Conservation (phyloP, 2,797 vertebrate genomes). For the Alosa sapidissima region DNA sequence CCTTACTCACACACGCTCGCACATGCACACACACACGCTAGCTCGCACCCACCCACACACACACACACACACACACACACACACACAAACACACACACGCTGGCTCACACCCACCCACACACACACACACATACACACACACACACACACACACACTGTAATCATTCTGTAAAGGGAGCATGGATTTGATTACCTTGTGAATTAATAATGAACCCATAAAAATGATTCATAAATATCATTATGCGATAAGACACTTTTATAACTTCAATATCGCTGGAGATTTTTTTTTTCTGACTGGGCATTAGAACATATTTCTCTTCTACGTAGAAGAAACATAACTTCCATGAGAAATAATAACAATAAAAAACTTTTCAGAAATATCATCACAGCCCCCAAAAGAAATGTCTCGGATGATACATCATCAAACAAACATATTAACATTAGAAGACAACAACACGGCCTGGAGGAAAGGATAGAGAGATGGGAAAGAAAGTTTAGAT, state of each 20-base stretch:
- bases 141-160: conserved; percentile 28
- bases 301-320: conserved; percentile 40
- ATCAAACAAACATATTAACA: neutral
- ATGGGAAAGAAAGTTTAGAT: too few species aligned
- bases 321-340: neutral
- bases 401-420: neutral
- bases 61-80: neutral
- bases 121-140: neutral
- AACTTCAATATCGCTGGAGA: conserved; percentile 41
- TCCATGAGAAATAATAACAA: neutral
- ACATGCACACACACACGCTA: neutral
- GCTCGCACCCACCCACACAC: conserved; percentile 25
- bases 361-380: neutral
- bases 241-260: conserved; percentile 50
- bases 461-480: too few species aligned
- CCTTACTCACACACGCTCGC: too few species aligned
- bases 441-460: neutral
- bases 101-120: neutral
- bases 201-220: conserved; percentile 55
- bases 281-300: conserved; percentile 28
- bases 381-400: neutral
- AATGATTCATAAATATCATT: conserved; percentile 54
- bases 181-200: conserved; percentile 58
- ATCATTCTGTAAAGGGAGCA: conserved; percentile 45
- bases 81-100: neutral